phyloP scores from a whole-genome alignment of 92 coral and sea anemone species.

The Hydrozoanthus gracilis region DNA sequence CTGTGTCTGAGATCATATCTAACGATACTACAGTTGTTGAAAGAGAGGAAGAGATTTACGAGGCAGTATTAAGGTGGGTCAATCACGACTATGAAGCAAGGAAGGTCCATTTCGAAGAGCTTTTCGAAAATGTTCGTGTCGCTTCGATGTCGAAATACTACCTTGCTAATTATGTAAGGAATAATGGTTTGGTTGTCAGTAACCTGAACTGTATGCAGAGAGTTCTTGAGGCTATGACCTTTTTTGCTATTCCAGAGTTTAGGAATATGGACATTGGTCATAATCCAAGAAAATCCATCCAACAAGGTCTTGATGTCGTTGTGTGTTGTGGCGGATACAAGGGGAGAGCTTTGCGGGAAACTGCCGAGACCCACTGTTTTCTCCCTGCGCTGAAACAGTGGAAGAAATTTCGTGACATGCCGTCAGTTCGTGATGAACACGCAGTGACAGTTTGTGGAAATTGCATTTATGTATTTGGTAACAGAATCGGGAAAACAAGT shows the following conservation, averaged over 20 bases:
- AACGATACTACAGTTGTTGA: slow-evolving; percentile 65
- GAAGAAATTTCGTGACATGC: slow-evolving; percentile 68
- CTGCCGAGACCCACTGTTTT: slow-evolving; percentile 49
- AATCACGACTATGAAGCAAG: slow-evolving; percentile 68
- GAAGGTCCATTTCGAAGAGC: slow-evolving; percentile 56
- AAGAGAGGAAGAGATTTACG: slow-evolving; percentile 75
- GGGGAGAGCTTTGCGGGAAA: slow-evolving; percentile 40
- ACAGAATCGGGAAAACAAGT: slow-evolving; percentile 53
- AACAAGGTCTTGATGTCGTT: slow-evolving; percentile 35
- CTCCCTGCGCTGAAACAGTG: slow-evolving; percentile 53
- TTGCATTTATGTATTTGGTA: slow-evolving; percentile 67
- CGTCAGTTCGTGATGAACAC: slow-evolving; percentile 69
- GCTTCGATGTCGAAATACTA: slow-evolving; percentile 68
- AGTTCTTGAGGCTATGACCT: slow-evolving; percentile 59
- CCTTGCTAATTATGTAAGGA: slow-evolving; percentile 52
- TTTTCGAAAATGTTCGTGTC: slow-evolving; percentile 70
- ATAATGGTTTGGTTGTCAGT: slow-evolving; percentile 61
- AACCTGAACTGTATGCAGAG: slow-evolving; percentile 60
- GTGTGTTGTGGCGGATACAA: slow-evolving; percentile 46
- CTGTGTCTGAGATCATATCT: slow-evolving; percentile 53
- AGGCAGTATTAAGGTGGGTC: slow-evolving; percentile 80
- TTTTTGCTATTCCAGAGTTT: slow-evolving; percentile 38
- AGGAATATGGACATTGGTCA: not conserved
- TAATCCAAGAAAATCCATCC: slow-evolving; percentile 15
- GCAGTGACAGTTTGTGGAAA: slow-evolving; percentile 64